Percentiles rank a stretch among this genome's conserved stretches.
These are phyloP conservation scores for Mycetomoellerius zeteki DNA, from an alignment of 1,140 invertebrate genomes.

Conservation along the genomic window DNA sequence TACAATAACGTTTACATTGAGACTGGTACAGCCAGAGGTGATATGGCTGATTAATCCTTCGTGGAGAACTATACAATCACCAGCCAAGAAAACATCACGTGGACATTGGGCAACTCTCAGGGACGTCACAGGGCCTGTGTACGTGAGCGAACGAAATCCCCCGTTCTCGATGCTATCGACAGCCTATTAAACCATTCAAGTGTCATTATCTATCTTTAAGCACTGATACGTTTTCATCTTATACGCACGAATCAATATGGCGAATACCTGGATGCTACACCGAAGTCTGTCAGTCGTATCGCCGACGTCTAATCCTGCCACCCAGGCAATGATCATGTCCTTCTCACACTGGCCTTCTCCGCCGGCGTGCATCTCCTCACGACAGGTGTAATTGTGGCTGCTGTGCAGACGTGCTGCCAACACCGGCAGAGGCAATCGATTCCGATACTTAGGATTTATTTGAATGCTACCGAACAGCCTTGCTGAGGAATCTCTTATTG, in stretches of 20 bases:
- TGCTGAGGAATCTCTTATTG: conserved; percentile 77
- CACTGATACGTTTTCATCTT: conserved; percentile 43
- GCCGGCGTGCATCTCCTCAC: conserved; percentile 61
- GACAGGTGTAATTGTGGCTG: conserved; percentile 61
- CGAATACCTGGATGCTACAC: conserved; percentile 83
- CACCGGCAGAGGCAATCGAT: conserved; percentile 82
- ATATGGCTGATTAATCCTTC: conserved; percentile 82
- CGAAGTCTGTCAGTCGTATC: conserved; percentile 74
- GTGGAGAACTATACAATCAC: conserved; percentile 84
- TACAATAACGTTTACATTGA: conserved; percentile 83
- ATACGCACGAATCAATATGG: background rate
- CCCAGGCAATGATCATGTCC: conserved; percentile 83
- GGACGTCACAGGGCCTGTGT: conserved; percentile 83
- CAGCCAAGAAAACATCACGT: conserved; percentile 80
- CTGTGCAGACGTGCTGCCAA: conserved; percentile 80
- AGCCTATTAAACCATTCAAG: conserved; percentile 71
- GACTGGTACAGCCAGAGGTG: conserved; percentile 78
- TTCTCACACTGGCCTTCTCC: conserved; percentile 71
- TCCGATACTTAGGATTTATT: conserved; percentile 82
- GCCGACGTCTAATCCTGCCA: conserved; percentile 83
- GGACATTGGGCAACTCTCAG: conserved; percentile 81
- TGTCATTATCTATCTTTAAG: conserved; percentile 39
- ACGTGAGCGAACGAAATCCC: conserved; percentile 81
- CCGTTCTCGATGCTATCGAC: conserved; percentile 80
- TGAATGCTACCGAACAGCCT: conserved; percentile 82